A percentile compares a stretch with the other conserved stretches of the same genome.
These are phyloP conservation scores for Asobara japonica DNA, from an alignment of 1,140 invertebrate species.

Conservation along the genomic window DNA sequence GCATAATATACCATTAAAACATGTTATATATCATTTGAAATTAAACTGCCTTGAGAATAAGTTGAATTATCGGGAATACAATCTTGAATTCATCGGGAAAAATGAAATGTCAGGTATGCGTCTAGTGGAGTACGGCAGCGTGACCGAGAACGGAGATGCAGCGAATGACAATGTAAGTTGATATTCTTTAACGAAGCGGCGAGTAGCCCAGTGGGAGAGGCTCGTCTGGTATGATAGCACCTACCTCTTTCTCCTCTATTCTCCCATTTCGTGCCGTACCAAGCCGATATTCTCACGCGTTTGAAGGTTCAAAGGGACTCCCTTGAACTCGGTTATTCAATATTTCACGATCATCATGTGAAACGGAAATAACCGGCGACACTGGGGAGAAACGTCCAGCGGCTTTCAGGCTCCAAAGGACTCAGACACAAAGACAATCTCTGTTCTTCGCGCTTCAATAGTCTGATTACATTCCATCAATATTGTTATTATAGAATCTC, in stretches of 20 bases:
- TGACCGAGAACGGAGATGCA: not conserved
- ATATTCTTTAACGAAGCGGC: slow-evolving; percentile 37
- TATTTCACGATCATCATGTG: slow-evolving; percentile 26
- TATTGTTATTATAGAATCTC: not conserved
- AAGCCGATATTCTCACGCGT: not conserved
- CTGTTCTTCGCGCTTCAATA: not conserved
- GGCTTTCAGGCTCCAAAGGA: slow-evolving; percentile 3
- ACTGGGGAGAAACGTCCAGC: not conserved
- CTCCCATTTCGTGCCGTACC: not conserved
- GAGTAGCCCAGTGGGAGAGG: slow-evolving; percentile 7
- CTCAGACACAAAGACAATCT: slow-evolving; percentile 14
- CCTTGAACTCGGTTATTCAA: slow-evolving; percentile 24
- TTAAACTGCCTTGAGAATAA: too few species aligned
- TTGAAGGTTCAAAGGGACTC: slow-evolving; percentile 33
- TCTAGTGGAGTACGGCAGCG: not conserved
- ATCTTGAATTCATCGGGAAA: too few species aligned
- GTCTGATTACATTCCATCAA: not conserved
- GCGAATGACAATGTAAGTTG: slow-evolving; percentile 23
- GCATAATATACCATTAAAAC: too few species aligned
- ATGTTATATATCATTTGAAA: too few species aligned
- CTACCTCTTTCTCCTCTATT: not conserved
- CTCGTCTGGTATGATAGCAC: not conserved
- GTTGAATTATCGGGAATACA: too few species aligned
- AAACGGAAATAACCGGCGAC: slow-evolving; percentile 20
- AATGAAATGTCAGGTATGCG: not conserved